These are phyloP conservation scores for Nannoperca obscura DNA, from an alignment of 2,797 vertebrate species.

Conservation along the genomic window DNA sequence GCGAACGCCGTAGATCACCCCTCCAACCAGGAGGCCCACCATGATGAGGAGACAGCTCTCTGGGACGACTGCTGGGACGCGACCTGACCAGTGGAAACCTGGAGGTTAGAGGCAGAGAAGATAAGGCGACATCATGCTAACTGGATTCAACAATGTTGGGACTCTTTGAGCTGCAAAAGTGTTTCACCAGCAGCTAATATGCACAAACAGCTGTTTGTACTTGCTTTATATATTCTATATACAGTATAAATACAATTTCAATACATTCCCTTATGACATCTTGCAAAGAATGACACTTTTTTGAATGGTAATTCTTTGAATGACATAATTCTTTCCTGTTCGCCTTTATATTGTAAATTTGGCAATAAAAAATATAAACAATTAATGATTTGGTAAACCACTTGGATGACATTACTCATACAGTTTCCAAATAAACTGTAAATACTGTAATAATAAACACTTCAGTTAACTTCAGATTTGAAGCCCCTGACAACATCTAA, in stretches of 20 bases:
- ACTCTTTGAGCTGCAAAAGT: no score
- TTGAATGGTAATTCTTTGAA: neutral
- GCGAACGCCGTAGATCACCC: slow-evolving; percentile 87
- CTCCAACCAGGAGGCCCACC: slow-evolving; percentile 89
- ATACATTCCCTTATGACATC: neutral
- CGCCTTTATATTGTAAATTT: neutral
- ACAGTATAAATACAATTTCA: neutral
- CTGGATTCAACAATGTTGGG: neutral
- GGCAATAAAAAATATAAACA: neutral
- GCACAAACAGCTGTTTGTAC: neutral
- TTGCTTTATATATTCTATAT: neutral
- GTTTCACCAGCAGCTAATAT: neutral
- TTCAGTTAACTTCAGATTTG: neutral
- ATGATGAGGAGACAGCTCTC: slow-evolving; percentile 91
- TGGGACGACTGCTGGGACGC: slow-evolving; percentile 86
- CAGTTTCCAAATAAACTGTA: no score
- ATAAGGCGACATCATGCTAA: neutral
- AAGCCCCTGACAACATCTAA: neutral
- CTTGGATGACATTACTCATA: neutral
- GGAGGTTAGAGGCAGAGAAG: slow-evolving; percentile 27
- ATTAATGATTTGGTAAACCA: neutral
- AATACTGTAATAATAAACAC: neutral
- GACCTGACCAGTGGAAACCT: slow-evolving; percentile 88
- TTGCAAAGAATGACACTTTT: neutral
- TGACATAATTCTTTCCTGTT: neutral